Conservation (phyloP, 2,113 vertebrate genomes). For the Propithecus coquereli region DNA sequence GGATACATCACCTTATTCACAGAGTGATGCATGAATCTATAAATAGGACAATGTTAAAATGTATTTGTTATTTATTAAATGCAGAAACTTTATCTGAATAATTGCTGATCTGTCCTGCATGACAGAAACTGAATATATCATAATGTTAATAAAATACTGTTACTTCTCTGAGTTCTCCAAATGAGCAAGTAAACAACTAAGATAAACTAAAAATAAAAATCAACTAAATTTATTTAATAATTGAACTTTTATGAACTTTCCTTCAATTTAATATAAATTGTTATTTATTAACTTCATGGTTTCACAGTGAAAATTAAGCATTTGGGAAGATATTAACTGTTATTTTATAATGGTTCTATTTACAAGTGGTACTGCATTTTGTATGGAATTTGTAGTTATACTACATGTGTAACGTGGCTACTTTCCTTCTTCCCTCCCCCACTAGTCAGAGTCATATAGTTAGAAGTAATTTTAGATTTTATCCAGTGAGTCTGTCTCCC, state of each 20-base stretch:
- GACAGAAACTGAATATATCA: neutral
- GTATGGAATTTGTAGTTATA: neutral
- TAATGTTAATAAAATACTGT: neutral
- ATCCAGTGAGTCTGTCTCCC: neutral
- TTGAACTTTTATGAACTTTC: neutral
- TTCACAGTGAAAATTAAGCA: neutral
- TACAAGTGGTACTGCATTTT: neutral
- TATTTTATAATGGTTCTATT: conserved; percentile 1
- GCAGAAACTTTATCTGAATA: neutral
- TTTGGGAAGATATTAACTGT: neutral
- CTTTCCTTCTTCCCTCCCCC: neutral
- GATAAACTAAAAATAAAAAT: neutral
- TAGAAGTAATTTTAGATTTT: conserved; percentile 12
- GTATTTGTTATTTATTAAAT: neutral
- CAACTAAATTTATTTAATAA: neutral
- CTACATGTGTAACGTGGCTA: neutral
- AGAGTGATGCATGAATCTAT: neutral
- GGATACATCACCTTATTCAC: neutral
- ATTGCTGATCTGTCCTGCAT: neutral
- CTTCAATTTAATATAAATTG: neutral
- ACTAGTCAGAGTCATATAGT: neutral
- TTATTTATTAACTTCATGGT: neutral
- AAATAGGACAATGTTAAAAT: neutral
- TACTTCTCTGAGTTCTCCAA: neutral
- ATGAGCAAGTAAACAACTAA: neutral